Percentiles rank a stretch among this genome's conserved stretches.
Conservation (phyloP, 2,797 vertebrate species). For the Steatocranus sp. region DNA sequence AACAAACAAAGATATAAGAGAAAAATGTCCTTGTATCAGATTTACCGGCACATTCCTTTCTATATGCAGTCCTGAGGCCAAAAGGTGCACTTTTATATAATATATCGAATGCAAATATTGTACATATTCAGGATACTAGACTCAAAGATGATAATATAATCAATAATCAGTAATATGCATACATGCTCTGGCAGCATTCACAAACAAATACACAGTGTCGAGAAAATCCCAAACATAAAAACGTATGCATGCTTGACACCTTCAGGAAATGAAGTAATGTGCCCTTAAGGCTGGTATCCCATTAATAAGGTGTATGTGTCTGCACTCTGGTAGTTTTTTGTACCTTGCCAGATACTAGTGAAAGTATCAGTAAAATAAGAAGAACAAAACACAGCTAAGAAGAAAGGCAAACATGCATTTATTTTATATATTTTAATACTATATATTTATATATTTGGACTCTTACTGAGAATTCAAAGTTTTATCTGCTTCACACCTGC, state of each 20-base stretch:
- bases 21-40: background rate
- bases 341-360: accelerated
- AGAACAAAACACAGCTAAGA: background rate
- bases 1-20: background rate
- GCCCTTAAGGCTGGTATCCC: accelerated
- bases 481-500: background rate
- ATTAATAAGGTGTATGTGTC: background rate
- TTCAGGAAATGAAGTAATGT: background rate
- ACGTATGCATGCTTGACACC: background rate
- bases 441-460: background rate
- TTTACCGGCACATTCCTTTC: background rate
- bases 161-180: background rate
- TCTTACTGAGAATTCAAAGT: background rate
- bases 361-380: background rate
- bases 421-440: background rate
- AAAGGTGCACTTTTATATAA: background rate
- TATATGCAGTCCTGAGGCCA: background rate
- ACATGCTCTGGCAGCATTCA: background rate
- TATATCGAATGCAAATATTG: background rate
- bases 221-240: background rate
- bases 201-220: background rate
- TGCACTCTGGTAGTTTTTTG: background rate
- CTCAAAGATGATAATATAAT: background rate
- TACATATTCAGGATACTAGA: background rate
- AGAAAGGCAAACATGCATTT: background rate